Percentiles rank a stretch among this genome's conserved stretches.
phyloP scores from a whole-genome alignment of 37 sponge, comb jelly and placozoan genomes.

The Petrosia ficiformis region DNA sequence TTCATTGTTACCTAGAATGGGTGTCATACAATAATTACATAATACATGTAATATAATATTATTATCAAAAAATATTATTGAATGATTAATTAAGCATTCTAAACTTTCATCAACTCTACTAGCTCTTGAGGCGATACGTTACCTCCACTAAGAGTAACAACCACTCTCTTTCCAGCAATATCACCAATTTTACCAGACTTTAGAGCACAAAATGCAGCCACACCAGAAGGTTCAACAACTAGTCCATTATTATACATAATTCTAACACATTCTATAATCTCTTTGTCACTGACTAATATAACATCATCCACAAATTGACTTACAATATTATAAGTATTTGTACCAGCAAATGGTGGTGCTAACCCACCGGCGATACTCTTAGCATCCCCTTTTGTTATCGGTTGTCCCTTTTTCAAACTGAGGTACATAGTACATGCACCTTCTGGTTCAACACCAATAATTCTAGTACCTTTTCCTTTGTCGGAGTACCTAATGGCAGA shows the following conservation, averaged over 20 bases:
- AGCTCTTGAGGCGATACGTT: slow-evolving; percentile 56
- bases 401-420: slow-evolving; percentile 50
- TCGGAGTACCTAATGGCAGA: slow-evolving; percentile 49
- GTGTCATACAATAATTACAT: neutral
- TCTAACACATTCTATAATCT: slow-evolving; percentile 40
- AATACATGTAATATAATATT: neutral
- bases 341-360: slow-evolving; percentile 61
- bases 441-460: slow-evolving; percentile 62
- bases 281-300: slow-evolving; percentile 57
- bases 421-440: slow-evolving; percentile 60
- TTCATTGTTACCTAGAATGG: too few relatives aligned
- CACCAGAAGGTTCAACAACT: slow-evolving; percentile 69
- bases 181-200: slow-evolving; percentile 33
- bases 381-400: slow-evolving; percentile 17
- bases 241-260: slow-evolving; percentile 41
- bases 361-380: slow-evolving; percentile 55
- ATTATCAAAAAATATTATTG: neutral
- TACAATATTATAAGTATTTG: slow-evolving; percentile 27
- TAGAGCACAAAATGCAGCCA: slow-evolving; percentile 53
- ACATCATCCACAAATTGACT: slow-evolving; percentile 49
- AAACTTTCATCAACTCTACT: neutral
- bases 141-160: slow-evolving; percentile 44
- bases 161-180: slow-evolving; percentile 41
- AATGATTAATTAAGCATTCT: neutral
- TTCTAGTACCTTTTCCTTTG: neutral